These are phyloP conservation scores for Stichopus horrens DNA, from an alignment of 53 echinoderm and acorn worm species.

Conservation along the genomic window DNA sequence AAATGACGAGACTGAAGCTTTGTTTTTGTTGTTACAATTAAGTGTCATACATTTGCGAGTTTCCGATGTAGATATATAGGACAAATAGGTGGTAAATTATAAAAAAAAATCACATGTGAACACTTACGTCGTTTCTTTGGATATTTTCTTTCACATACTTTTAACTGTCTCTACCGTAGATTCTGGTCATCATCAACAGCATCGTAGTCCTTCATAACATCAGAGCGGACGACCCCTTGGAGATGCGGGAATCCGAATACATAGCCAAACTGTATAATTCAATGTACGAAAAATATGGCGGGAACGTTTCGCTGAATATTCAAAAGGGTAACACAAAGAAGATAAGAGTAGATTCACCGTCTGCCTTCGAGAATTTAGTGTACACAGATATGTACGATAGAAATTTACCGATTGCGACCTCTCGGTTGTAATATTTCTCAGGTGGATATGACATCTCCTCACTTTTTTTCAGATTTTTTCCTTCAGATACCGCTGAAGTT, in stretches of 20 bases:
- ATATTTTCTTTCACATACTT: not conserved
- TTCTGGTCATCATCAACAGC: constrained; percentile 39
- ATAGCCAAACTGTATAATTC: constrained; percentile 41
- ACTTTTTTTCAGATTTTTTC: too few species aligned
- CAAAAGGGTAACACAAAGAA: constrained; percentile 12
- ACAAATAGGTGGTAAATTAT: too few species aligned
- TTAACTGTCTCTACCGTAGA: not conserved
- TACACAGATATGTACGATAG: constrained; percentile 40
- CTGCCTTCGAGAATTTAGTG: constrained; percentile 39
- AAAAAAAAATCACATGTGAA: too few species aligned
- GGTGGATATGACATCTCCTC: not conserved
- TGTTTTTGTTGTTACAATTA: too few species aligned
- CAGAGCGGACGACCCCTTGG: constrained; percentile 22
- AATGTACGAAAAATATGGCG: constrained; percentile 40
- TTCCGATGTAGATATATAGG: too few species aligned
- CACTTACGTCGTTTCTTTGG: too few species aligned
- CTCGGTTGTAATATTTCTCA: not conserved
- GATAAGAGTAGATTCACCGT: constrained; percentile 25
- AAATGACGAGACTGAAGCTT: too few species aligned
- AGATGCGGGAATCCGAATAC: constrained; percentile 29
- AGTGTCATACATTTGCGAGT: too few species aligned
- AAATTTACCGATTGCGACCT: constrained; percentile 9
- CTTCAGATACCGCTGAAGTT: too few species aligned
- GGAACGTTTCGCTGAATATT: constrained; percentile 43
- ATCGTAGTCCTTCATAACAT: constrained; percentile 21